phyloP scores from a whole-genome alignment of 2,113 vertebrate species.

The Taxidea taxus region DNA sequence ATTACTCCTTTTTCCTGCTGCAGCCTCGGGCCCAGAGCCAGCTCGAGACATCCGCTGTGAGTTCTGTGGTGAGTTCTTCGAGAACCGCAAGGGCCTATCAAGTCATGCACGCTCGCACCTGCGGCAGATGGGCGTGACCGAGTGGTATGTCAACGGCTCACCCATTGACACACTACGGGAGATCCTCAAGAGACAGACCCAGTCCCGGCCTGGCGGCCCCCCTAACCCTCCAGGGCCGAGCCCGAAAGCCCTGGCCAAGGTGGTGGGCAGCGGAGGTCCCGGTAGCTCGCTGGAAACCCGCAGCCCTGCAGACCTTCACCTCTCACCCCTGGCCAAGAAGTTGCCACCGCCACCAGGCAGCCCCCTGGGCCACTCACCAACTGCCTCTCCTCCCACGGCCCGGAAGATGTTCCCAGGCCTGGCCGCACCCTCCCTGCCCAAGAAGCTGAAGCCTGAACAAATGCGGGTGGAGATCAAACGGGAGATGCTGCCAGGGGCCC shows the following conservation, averaged over 20 bases:
- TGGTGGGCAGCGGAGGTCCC: slow-evolving; percentile 66
- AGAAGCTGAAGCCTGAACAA: slow-evolving; percentile 84
- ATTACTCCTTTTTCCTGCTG: slow-evolving; percentile 42
- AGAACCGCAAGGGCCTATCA: slow-evolving; percentile 95
- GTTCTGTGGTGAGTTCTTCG: slow-evolving; percentile 96
- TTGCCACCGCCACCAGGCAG: slow-evolving; percentile 78
- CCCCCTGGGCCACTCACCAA: slow-evolving; percentile 80
- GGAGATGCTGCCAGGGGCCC: slow-evolving; percentile 82
- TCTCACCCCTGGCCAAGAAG: slow-evolving; percentile 80
- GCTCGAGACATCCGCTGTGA: slow-evolving; percentile 94
- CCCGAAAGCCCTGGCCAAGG: slow-evolving; percentile 77
- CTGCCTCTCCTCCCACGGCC: slow-evolving; percentile 84
- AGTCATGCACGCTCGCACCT: slow-evolving; percentile 96
- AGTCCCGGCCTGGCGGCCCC: slow-evolving; percentile 68
- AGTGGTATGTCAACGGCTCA: slow-evolving; percentile 96
- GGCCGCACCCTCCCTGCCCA: slow-evolving; percentile 78
- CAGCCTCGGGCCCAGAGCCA: slow-evolving; percentile 87
- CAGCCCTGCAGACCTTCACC: slow-evolving; percentile 77
- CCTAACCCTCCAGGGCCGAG: slow-evolving; percentile 67
- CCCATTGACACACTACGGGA: slow-evolving; percentile 95
- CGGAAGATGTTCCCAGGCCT: slow-evolving; percentile 85
- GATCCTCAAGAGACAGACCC: slow-evolving; percentile 87
- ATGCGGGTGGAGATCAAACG: slow-evolving; percentile 84
- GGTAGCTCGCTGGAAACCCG: slow-evolving; percentile 78
- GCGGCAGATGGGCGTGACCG: slow-evolving; percentile 96